Evolutionary conservation across 1,140 invertebrate species (phyloP).

Genomic region (Gryllus bimaculatus): DNA sequence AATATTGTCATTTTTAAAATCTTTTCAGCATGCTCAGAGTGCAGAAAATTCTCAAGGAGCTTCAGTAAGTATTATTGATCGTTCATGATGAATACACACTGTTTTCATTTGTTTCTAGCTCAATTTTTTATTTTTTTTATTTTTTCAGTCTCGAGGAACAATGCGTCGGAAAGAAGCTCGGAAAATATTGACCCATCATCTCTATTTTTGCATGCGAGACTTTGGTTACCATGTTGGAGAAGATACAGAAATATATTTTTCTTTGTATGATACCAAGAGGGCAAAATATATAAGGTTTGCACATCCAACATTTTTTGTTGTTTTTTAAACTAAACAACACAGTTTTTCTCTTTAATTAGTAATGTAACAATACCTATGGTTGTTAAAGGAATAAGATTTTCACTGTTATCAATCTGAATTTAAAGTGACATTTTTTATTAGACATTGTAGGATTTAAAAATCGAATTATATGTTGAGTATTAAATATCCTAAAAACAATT

Average conservation of each 20-base stretch:
- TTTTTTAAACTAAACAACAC: no score
- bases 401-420: no score
- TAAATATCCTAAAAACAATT: no score
- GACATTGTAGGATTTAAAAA: no score
- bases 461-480: no score
- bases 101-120: background rate
- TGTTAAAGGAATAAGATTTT: no score
- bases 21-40: slow-evolving; percentile 59
- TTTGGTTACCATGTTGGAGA: slow-evolving; percentile 76
- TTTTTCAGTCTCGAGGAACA: slow-evolving; percentile 50
- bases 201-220: slow-evolving; percentile 81
- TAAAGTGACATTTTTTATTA: no score
- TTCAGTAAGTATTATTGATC: slow-evolving; percentile 44
- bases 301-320: no score
- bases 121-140: slow-evolving; percentile 3
- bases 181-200: slow-evolving; percentile 67
- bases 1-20: slow-evolving; percentile 6
- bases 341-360: no score
- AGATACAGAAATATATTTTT: slow-evolving; percentile 80
- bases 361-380: no score
- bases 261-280: slow-evolving; percentile 69
- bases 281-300: slow-evolving; percentile 42
- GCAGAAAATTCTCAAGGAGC: slow-evolving; percentile 67
- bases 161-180: slow-evolving; percentile 53
- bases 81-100: background rate